These are phyloP conservation scores for Drosophila seguyi DNA, from an alignment of 1,140 invertebrate genomes.

Conservation along the genomic window DNA sequence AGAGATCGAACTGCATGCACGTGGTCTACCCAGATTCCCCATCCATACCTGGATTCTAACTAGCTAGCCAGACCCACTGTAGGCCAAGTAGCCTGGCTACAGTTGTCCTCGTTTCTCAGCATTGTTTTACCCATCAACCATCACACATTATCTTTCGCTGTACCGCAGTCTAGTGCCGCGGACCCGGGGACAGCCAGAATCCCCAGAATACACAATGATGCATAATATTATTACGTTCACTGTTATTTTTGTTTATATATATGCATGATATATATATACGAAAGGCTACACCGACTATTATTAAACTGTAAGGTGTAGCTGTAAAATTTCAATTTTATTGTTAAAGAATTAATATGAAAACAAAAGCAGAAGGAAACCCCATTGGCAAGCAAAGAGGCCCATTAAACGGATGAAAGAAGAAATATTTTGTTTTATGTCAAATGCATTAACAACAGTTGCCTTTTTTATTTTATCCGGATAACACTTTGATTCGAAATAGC, in stretches of 20 bases:
- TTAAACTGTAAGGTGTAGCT: constrained; percentile 64
- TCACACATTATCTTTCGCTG: constrained; percentile 15
- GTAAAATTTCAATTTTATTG: constrained; percentile 70
- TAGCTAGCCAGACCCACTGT: constrained; percentile 16
- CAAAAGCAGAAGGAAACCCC: constrained; percentile 11
- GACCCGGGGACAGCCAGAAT: constrained; percentile 4
- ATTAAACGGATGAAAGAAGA: constrained; percentile 55
- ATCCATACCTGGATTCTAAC: constrained; percentile 10
- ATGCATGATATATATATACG: constrained; percentile 44
- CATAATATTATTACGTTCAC: constrained; percentile 65
- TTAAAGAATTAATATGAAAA: constrained; percentile 62
- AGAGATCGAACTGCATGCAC: background rate
- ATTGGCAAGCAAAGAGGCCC: constrained; percentile 30
- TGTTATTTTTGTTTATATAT: constrained; percentile 78
- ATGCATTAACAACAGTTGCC: constrained; percentile 72
- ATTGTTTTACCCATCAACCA: constrained; percentile 16
- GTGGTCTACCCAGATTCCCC: constrained; percentile 6
- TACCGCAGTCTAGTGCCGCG: constrained; percentile 8
- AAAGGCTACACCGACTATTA: constrained; percentile 57
- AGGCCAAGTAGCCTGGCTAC: constrained; percentile 25
- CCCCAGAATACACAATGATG: constrained; percentile 32
- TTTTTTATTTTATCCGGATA: constrained; percentile 43
- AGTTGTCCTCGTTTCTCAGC: constrained; percentile 13
- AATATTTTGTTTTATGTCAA: constrained; percentile 51
- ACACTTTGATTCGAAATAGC: constrained; percentile 29